Evolutionary conservation across 2,797 vertebrate species (phyloP).

Genomic region (Rhynchonycteris naso): DNA sequence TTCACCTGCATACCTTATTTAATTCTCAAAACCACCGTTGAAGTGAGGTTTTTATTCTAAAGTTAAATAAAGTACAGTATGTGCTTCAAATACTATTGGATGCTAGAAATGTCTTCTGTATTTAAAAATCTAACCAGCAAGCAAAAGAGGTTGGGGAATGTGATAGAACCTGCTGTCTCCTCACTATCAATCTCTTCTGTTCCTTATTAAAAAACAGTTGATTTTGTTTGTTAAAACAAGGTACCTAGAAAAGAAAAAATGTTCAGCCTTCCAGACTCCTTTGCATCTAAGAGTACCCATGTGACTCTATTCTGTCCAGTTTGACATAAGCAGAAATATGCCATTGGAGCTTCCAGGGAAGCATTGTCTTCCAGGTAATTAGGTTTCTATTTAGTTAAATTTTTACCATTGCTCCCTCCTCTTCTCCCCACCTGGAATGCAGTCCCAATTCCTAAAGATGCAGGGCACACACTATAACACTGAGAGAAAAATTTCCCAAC

Average conservation of each 20-base stretch:
- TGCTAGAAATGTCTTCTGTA: not conserved
- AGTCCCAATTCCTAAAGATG: not conserved
- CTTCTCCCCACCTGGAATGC: not conserved
- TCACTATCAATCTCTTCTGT: not conserved
- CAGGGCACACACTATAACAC: not conserved
- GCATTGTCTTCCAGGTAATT: not conserved
- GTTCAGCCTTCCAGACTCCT: not conserved
- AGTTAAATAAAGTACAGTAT: not conserved
- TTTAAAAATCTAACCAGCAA: not conserved
- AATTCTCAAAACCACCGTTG: not conserved
- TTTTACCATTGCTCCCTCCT: not conserved
- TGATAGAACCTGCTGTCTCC: not conserved
- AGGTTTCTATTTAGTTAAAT: not conserved
- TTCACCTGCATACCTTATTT: not conserved
- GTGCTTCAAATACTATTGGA: not conserved
- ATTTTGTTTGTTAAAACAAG: not conserved
- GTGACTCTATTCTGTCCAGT: not conserved
- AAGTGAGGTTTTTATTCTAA: constrained; percentile 3
- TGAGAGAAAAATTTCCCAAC: not conserved
- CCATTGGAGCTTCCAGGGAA: not conserved
- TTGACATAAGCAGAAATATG: not conserved
- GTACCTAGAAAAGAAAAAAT: not conserved
- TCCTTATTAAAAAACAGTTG: not conserved
- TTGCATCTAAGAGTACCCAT: not conserved
- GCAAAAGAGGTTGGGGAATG: not conserved